phyloP scores from a whole-genome alignment of 2,888 invertebrate genomes.

The Pollenia griseotomentosa region DNA sequence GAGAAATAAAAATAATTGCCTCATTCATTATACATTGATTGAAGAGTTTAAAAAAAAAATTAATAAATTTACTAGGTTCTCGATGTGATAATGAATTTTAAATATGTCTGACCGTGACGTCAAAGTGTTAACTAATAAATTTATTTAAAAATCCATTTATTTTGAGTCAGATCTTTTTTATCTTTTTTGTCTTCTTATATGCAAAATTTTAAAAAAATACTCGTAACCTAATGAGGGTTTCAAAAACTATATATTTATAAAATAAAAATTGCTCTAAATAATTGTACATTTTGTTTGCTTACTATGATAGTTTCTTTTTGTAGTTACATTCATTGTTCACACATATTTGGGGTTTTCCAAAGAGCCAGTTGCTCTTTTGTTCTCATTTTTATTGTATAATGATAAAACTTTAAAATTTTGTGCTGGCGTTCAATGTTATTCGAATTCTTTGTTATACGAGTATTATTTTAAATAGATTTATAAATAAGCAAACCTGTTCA shows the following conservation, averaged over 20 bases:
- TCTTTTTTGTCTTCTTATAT: not conserved
- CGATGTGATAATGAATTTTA: slow-evolving; percentile 28
- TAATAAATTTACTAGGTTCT: not conserved
- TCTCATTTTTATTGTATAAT: slow-evolving; percentile 14
- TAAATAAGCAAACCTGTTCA: slow-evolving; percentile 7
- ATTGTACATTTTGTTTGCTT: slow-evolving; percentile 5
- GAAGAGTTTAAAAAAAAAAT: not conserved
- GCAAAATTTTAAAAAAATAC: not conserved
- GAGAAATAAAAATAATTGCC: not conserved
- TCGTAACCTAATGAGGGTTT: too few species aligned
- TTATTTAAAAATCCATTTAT: not conserved
- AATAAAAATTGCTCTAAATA: not conserved
- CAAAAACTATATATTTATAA: too few species aligned
- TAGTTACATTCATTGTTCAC: not conserved
- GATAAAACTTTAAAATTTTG: slow-evolving; percentile 16
- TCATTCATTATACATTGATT: not conserved
- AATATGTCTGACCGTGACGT: slow-evolving; percentile 41
- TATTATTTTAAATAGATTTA: not conserved
- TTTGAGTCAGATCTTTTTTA: slow-evolving; percentile 13
- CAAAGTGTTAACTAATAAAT: slow-evolving; percentile 26
- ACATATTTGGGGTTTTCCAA: not conserved
- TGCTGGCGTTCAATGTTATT: not conserved
- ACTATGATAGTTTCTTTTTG: slow-evolving; percentile 2
- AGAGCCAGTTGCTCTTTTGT: slow-evolving; percentile 8
- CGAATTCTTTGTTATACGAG: not conserved